Percentiles rank a stretch among this genome's conserved stretches.
phyloP scores from a whole-genome alignment of 2,888 invertebrate species.

The Glaucopsyche alexis region DNA sequence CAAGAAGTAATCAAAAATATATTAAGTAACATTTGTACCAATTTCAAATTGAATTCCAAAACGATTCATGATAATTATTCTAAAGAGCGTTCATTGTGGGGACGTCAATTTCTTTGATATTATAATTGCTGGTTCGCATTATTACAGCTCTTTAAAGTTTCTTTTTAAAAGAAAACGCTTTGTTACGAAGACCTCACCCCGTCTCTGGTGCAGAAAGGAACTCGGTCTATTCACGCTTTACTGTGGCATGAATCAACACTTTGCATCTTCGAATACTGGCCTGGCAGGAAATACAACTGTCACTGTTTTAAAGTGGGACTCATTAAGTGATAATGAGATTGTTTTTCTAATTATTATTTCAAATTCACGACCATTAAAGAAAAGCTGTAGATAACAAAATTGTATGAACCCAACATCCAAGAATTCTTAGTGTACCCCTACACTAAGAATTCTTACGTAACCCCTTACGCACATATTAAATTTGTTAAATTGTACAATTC shows the following conservation, averaged over 20 bases:
- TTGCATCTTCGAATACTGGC: conserved; percentile 28
- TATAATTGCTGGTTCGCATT: conserved; percentile 49
- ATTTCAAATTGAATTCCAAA: neutral
- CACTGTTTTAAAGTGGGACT: neutral
- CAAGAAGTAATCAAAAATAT: neutral
- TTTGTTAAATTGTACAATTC: too few species aligned
- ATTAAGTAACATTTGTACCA: neutral
- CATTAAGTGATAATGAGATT: conserved; percentile 25
- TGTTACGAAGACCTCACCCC: conserved; percentile 45
- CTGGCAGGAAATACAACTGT: conserved; percentile 17
- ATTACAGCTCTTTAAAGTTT: conserved; percentile 49
- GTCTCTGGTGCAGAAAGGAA: conserved; percentile 44
- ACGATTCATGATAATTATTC: neutral
- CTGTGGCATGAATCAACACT: conserved; percentile 41
- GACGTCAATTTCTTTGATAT: conserved; percentile 41
- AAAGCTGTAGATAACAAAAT: too few species aligned
- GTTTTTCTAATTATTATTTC: neutral
- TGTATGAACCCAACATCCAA: too few species aligned
- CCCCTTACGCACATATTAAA: too few species aligned
- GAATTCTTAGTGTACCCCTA: too few species aligned
- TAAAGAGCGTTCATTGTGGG: conserved; percentile 10
- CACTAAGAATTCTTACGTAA: too few species aligned
- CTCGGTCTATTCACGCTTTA: conserved; percentile 42
- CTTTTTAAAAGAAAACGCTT: conserved; percentile 43
- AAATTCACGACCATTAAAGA: neutral